Evolutionary conservation across 2,888 invertebrate genomes (phyloP).

Genomic region (Philereme vetulata): DNA sequence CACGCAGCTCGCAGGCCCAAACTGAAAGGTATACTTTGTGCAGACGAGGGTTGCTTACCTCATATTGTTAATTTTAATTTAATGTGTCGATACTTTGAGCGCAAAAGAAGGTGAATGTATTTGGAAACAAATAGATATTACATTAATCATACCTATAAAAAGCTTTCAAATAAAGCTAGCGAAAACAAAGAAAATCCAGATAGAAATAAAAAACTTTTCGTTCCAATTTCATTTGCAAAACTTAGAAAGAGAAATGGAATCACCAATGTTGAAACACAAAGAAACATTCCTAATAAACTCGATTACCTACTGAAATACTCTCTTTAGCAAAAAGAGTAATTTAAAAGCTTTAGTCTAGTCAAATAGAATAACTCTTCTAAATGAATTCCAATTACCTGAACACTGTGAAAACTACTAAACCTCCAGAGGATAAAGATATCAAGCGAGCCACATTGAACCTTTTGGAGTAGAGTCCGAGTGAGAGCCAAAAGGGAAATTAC

Average conservation of each 20-base stretch:
- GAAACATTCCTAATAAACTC: constrained; percentile 8
- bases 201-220: background rate
- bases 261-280: constrained; percentile 4
- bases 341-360: background rate
- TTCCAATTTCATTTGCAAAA: constrained; percentile 5
- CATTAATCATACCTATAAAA: background rate
- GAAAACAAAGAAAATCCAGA: background rate
- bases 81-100: constrained; percentile 9
- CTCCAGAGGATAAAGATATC: constrained; percentile 7
- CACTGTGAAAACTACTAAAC: constrained; percentile 7
- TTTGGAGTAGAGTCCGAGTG: background rate
- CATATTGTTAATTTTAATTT: constrained; percentile 33
- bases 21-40: constrained; percentile 4
- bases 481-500: constrained; percentile 5
- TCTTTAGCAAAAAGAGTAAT: background rate
- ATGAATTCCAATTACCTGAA: constrained; percentile 15
- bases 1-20: constrained; percentile 4
- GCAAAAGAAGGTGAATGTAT: constrained; percentile 3
- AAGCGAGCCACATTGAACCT: constrained; percentile 6
- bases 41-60: constrained; percentile 26
- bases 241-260: constrained; percentile 1
- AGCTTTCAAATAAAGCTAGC: background rate
- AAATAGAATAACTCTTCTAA: constrained; percentile 4
- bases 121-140: background rate
- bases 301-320: background rate